These are phyloP conservation scores for Psococerastis gibbosa DNA, from an alignment of 2,888 invertebrate species.

Conservation along the genomic window DNA sequence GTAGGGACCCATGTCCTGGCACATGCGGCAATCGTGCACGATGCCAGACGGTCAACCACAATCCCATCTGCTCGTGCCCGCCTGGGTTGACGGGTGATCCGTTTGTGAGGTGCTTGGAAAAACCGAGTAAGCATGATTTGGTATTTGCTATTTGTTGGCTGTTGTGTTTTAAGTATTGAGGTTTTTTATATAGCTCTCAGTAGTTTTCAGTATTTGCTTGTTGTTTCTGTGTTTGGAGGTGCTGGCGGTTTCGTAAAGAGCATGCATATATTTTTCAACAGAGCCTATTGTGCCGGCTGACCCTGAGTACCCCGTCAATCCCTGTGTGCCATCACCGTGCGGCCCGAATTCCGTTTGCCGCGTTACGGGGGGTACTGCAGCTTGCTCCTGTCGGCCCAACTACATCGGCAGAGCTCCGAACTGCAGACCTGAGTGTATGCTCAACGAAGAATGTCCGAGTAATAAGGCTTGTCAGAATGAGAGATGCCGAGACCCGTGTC, in stretches of 20 bases:
- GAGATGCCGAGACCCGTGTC: slow-evolving; percentile 61
- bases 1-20: slow-evolving; percentile 37
- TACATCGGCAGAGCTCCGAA: slow-evolving; percentile 46
- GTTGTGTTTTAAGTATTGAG: too few relatives aligned
- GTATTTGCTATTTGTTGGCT: not conserved
- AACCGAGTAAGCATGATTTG: slow-evolving; percentile 17
- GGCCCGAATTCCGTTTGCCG: slow-evolving; percentile 47
- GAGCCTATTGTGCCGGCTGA: slow-evolving; percentile 14
- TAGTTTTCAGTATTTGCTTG: not conserved
- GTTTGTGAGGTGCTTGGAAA: slow-evolving; percentile 31
- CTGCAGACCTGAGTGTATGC: slow-evolving; percentile 45
- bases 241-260: not conserved
- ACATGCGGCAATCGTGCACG: slow-evolving; percentile 34
- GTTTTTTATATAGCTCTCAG: slow-evolving; percentile 17
- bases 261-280: too few relatives aligned
- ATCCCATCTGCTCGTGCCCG: slow-evolving; percentile 42
- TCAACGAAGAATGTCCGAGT: slow-evolving; percentile 54
- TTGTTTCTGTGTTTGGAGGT: not conserved
- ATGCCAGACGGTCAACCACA: slow-evolving; percentile 36
- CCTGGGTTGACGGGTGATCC: slow-evolving; percentile 37
- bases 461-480: slow-evolving; percentile 61
- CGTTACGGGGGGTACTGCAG: slow-evolving; percentile 45
- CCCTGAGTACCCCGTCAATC: slow-evolving; percentile 28
- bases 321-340: slow-evolving; percentile 45
- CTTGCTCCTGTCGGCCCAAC: slow-evolving; percentile 37